Base-by-base conservation (phyloP, 30 jellyfish, hydroid and myxozoan genomes). In the Cassiopea andromeda region DNA sequence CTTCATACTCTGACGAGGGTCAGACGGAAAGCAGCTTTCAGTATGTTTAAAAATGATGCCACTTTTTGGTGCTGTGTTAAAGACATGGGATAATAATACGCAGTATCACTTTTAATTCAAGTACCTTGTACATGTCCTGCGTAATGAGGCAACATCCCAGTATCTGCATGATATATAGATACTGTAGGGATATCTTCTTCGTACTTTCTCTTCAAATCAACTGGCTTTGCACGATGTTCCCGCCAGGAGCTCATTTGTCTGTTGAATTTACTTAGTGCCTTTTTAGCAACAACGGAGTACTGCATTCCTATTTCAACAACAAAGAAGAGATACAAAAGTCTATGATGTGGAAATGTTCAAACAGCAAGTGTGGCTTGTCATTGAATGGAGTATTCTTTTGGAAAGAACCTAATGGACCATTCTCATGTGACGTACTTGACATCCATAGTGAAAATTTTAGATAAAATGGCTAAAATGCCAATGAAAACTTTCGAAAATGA, bases 111-210 rank as follows among this genome's bases (percentile, higher is more conserved):
- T 50, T 5, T 50, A 50, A 9, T 2, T 18, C 44, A 18, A 67
- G 45, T 86, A 91, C 99, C 99, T 91, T 94, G 99, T 44, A 94
- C 79, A 50, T 94, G 99, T 44, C 99, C 99, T 1, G 97, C 88
- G 82, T 94, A 94, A 48, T 92, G 89, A 46, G 99, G 99, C 1
- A 94, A 95, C 99, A 94, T 94, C 60, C 99, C 99, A 13, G 92
- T 83, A 61, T 90, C 97, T 6, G 93, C 75, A 49, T 80, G 89
- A 73, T 90, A 94, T 60, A 94, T 88, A 13, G 97, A 72, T 54
- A 87, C 86, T 1, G 97, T 87, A 14, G 80, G 90, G n/a, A 70
- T 66, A 44, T 27, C 67, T 1, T 44, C 80, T 17, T 86, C 91
- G 4, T 70, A 49, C 44, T 97, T 85, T 46, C 94, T 70, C 44